phyloP scores from a whole-genome alignment of 2,113 vertebrate species.

The Capra hircus region DNA sequence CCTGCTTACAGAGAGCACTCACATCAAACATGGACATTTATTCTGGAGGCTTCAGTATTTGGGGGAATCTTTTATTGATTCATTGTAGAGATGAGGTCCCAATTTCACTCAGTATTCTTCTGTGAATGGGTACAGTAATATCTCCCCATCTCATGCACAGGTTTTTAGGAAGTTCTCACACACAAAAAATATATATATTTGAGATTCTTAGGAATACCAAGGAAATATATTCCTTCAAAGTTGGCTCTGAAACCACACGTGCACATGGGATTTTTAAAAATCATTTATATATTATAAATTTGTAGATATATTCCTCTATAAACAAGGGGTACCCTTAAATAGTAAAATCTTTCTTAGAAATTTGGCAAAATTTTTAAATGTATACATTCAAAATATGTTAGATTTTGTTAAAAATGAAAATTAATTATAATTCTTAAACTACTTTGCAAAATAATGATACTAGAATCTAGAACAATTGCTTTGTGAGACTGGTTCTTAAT shows the following conservation, averaged over 20 bases:
- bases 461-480: neutral
- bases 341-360: neutral
- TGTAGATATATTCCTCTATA: neutral
- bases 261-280: neutral
- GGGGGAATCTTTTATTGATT: neutral
- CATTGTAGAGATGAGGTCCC: neutral
- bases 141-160: neutral
- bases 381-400: neutral
- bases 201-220: neutral
- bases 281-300: neutral
- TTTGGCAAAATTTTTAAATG: neutral
- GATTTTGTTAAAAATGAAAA: neutral
- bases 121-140: neutral
- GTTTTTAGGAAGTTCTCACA: neutral
- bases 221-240: neutral
- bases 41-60: neutral
- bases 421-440: constrained; percentile 19
- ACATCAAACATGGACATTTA: neutral
- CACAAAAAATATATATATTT: neutral
- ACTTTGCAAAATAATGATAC: neutral
- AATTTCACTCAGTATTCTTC: neutral
- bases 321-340: neutral
- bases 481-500: neutral
- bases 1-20: neutral
- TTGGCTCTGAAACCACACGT: neutral